Conservation (phyloP, 1,140 invertebrate genomes). For the Zaprionus capensis region DNA sequence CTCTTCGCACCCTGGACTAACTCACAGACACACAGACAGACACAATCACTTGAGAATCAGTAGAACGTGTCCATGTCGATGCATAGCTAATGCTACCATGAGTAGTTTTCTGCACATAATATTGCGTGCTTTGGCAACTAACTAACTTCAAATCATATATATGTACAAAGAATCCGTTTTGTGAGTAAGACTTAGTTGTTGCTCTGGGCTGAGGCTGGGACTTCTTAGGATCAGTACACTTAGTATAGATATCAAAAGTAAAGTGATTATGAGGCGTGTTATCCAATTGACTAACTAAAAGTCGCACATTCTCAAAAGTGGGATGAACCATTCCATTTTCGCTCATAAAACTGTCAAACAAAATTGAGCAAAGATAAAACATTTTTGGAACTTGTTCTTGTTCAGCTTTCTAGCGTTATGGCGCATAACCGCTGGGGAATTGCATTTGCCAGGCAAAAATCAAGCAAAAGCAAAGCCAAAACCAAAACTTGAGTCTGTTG, state of each 20-base stretch:
- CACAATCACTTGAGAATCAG: constrained; percentile 19
- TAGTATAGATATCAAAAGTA: too few species aligned
- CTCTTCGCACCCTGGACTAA: constrained; percentile 1
- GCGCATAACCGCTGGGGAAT: constrained; percentile 33
- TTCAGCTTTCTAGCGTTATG: constrained; percentile 33
- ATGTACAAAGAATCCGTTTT: not conserved
- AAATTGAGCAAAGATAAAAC: not conserved
- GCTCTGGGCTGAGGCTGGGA: too few species aligned
- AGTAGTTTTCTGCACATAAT: constrained; percentile 55
- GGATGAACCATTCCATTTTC: too few species aligned
- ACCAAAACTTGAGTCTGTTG: constrained; percentile 34
- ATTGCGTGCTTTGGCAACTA: constrained; percentile 46
- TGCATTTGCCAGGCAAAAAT: constrained; percentile 62
- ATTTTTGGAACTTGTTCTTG: not conserved
- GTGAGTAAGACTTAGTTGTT: not conserved
- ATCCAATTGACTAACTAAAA: too few species aligned
- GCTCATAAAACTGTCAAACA: not conserved
- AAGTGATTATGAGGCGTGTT: too few species aligned
- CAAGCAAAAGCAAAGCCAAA: constrained; percentile 46
- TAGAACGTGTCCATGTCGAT: constrained; percentile 43
- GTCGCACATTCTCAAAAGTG: too few species aligned
- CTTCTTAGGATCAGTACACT: too few species aligned
- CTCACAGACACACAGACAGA: not conserved
- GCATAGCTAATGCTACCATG: constrained; percentile 10
- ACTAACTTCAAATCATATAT: not conserved